phyloP scores from a whole-genome alignment of 2,113 vertebrate species.

The Electrona antarctica region DNA sequence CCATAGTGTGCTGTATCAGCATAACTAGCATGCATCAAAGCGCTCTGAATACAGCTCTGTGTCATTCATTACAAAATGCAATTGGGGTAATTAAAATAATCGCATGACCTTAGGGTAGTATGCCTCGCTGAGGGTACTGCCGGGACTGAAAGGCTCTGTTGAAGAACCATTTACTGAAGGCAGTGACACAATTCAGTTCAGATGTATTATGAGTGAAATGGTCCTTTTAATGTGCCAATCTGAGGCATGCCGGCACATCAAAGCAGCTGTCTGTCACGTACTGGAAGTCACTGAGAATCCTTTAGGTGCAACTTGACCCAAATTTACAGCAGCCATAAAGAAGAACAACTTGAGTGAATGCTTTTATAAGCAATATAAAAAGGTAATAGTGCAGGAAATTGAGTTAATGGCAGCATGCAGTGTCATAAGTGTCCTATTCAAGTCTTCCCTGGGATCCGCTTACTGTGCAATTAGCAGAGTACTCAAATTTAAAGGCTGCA shows the following conservation, averaged over 20 bases:
- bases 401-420: conserved; percentile 60
- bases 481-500: too few relatives aligned
- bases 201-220: too few relatives aligned
- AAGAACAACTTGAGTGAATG: conserved; percentile 63
- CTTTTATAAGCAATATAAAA: conserved; percentile 68
- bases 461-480: neutral
- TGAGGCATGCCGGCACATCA: conserved; percentile 53
- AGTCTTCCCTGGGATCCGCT: neutral
- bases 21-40: too few relatives aligned
- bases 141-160: too few relatives aligned
- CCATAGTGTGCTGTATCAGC: too few relatives aligned
- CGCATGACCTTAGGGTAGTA: too few relatives aligned
- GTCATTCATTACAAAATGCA: too few relatives aligned
- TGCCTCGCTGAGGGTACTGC: too few relatives aligned
- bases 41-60: too few relatives aligned
- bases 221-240: conserved; percentile 28
- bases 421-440: conserved; percentile 32
- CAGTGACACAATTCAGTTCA: too few relatives aligned
- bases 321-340: conserved; percentile 48
- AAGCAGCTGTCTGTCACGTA: conserved; percentile 65
- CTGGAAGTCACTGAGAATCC: conserved; percentile 43
- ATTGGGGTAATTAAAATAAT: too few relatives aligned
- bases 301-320: conserved; percentile 71
- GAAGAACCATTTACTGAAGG: too few relatives aligned
- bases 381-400: conserved; percentile 64